Conservation (phyloP, 1,140 invertebrate species). For the Brachionus plicatilis region DNA sequence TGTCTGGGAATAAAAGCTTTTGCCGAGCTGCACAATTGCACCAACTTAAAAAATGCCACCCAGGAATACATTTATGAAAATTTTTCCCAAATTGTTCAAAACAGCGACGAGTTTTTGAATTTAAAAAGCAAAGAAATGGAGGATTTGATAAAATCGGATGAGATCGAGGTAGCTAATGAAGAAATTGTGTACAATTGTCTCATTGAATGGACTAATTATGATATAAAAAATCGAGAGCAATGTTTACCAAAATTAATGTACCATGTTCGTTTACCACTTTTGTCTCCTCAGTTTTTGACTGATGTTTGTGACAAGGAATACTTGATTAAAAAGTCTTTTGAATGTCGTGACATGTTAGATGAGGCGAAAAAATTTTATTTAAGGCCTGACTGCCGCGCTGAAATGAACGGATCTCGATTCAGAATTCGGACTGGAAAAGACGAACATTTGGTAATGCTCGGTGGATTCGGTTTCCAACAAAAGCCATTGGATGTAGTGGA, state of each 20-base stretch:
- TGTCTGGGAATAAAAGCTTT: slow-evolving; percentile 94
- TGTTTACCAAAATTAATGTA: slow-evolving; percentile 86
- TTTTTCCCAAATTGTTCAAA: slow-evolving; percentile 89
- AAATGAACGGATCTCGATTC: slow-evolving; percentile 40
- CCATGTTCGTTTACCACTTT: slow-evolving; percentile 80
- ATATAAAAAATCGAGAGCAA: slow-evolving; percentile 79
- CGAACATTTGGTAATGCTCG: slow-evolving; percentile 83
- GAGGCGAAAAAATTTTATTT: slow-evolving; percentile 89
- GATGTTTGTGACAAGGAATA: slow-evolving; percentile 92
- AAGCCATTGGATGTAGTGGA: slow-evolving; percentile 66
- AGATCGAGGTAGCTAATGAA: slow-evolving; percentile 69
- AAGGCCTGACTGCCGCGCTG: slow-evolving; percentile 81
- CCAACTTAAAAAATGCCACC: slow-evolving; percentile 84
- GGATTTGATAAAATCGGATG: slow-evolving; percentile 49
- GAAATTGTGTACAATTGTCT: slow-evolving; percentile 59
- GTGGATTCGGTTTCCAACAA: slow-evolving; percentile 97
- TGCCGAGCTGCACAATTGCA: slow-evolving; percentile 93
- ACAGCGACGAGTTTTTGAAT: slow-evolving; percentile 72
- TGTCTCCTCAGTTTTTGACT: slow-evolving; percentile 93
- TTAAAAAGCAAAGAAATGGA: slow-evolving; percentile 48
- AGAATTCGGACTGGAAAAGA: slow-evolving; percentile 63
- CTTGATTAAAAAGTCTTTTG: slow-evolving; percentile 86
- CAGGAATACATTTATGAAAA: slow-evolving; percentile 98
- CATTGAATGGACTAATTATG: slow-evolving; percentile 85
- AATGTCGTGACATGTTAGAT: slow-evolving; percentile 89